A percentile compares a stretch with the other conserved stretches of the same genome.
These are phyloP conservation scores for Leptinotarsa lineolata DNA, from an alignment of 1,140 invertebrate genomes.

Conservation along the genomic window DNA sequence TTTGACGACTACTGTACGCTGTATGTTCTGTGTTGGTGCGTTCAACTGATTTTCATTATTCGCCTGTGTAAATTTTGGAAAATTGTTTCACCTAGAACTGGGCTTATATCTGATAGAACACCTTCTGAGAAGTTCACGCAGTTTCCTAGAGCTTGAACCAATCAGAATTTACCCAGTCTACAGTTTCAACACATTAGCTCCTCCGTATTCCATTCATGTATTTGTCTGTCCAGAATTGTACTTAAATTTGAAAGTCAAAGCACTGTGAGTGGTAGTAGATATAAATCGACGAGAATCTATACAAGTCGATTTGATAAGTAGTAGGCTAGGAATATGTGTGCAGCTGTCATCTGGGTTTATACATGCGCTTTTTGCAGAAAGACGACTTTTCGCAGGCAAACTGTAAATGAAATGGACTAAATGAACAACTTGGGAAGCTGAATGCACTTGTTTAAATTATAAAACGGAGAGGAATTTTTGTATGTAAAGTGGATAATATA, in stretches of 20 bases:
- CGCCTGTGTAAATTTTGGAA: slow-evolving; percentile 16
- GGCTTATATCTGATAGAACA: no score
- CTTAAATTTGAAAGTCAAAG: slow-evolving; percentile 40
- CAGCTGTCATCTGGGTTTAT: slow-evolving; percentile 36
- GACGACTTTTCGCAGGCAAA: no score
- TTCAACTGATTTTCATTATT: no score
- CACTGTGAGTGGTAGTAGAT: slow-evolving; percentile 44
- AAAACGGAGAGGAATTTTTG: no score
- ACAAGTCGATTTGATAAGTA: slow-evolving; percentile 38
- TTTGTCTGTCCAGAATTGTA: slow-evolving; percentile 45
- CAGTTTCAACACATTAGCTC: slow-evolving; percentile 4
- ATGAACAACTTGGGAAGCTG: no score
- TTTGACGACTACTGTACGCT: no score
- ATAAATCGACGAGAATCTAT: slow-evolving; percentile 31
- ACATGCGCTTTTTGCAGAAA: background rate
- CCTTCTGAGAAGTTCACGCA: no score
- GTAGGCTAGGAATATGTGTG: slow-evolving; percentile 45
- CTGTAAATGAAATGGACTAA: no score
- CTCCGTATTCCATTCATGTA: slow-evolving; percentile 26
- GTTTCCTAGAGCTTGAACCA: no score
- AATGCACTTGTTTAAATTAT: no score
- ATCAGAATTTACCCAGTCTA: background rate
- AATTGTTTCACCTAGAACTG: slow-evolving; percentile 15
- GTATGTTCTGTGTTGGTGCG: no score
- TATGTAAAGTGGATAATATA: no score